phyloP scores from a whole-genome alignment of 2,113 vertebrate genomes.

The Solea solea region DNA sequence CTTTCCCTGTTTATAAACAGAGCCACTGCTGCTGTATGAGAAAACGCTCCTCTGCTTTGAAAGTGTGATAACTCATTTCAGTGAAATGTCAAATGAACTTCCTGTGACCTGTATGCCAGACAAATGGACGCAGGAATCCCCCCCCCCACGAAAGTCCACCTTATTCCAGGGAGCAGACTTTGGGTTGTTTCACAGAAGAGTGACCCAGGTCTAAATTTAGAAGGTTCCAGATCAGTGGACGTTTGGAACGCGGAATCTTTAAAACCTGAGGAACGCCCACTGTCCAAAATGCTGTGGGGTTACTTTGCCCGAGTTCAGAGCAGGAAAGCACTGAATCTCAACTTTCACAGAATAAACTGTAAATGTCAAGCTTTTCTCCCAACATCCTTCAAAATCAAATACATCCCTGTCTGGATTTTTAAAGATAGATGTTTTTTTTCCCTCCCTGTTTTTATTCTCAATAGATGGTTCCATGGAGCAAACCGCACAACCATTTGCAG shows the following conservation, averaged over 20 bases:
- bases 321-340: slow-evolving; percentile 19
- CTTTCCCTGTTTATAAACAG: slow-evolving; percentile 56
- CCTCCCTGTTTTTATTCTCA: slow-evolving; percentile 48
- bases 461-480: slow-evolving; percentile 67
- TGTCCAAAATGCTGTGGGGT: slow-evolving; percentile 33
- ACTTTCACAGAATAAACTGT: slow-evolving; percentile 21
- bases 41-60: slow-evolving; percentile 10
- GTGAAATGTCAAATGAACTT: slow-evolving; percentile 40
- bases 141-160: slow-evolving; percentile 53
- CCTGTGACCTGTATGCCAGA: slow-evolving; percentile 41
- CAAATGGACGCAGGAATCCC: slow-evolving; percentile 59
- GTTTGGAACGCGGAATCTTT: slow-evolving; percentile 54
- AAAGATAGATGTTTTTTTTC: slow-evolving; percentile 52
- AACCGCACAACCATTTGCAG: slow-evolving; percentile 74
- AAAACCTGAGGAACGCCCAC: slow-evolving; percentile 31
- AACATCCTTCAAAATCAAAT: slow-evolving; percentile 41
- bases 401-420: slow-evolving; percentile 45
- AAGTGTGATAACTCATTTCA: slow-evolving; percentile 13
- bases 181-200: slow-evolving; percentile 56
- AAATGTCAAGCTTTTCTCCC: slow-evolving; percentile 30
- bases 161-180: slow-evolving; percentile 42
- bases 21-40: slow-evolving; percentile 21
- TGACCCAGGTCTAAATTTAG: slow-evolving; percentile 70
- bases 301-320: slow-evolving; percentile 18
- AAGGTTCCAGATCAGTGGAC: slow-evolving; percentile 67